phyloP scores from a whole-genome alignment of 2,113 vertebrate species.

The Tetraodon nigroviridis region DNA sequence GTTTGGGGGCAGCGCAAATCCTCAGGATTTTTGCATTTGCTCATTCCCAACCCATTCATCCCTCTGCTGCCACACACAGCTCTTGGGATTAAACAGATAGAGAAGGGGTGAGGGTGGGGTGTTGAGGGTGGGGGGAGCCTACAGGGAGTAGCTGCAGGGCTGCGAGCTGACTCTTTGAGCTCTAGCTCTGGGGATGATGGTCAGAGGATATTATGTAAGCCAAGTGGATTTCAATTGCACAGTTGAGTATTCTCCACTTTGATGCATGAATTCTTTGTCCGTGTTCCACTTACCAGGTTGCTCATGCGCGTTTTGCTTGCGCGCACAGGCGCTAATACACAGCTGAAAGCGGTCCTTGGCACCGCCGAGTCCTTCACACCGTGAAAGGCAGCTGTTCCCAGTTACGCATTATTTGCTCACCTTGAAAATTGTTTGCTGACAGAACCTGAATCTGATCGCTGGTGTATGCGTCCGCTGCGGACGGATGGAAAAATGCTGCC shows the following conservation, averaged over 20 bases:
- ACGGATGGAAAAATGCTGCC: background rate
- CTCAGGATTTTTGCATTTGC: slow-evolving; percentile 62
- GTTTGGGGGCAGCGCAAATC: slow-evolving; percentile 63
- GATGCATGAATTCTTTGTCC: slow-evolving; percentile 44
- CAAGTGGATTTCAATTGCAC: slow-evolving; percentile 55
- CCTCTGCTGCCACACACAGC: slow-evolving; percentile 38
- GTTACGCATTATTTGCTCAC: slow-evolving; percentile 4
- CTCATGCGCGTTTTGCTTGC: slow-evolving; percentile 21
- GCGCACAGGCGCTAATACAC: slow-evolving; percentile 10
- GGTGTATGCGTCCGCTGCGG: background rate
- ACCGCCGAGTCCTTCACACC: slow-evolving; percentile 11
- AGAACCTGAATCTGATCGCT: slow-evolving; percentile 9
- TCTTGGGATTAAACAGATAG: slow-evolving; percentile 62
- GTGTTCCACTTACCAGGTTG: slow-evolving; percentile 29
- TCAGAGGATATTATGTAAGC: slow-evolving; percentile 62
- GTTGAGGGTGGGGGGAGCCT: no score
- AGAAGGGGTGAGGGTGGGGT: slow-evolving; percentile 40
- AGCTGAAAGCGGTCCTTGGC: background rate
- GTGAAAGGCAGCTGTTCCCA: slow-evolving; percentile 6
- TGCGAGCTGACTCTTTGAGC: slow-evolving; percentile 49
- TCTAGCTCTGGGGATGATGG: slow-evolving; percentile 59
- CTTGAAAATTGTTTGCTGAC: slow-evolving; percentile 15
- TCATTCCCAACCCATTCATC: slow-evolving; percentile 49
- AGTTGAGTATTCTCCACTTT: slow-evolving; percentile 42
- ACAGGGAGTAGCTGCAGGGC: background rate